Base-by-base conservation (phyloP, 2,888 invertebrate genomes). In the Cryptus viduatorius region DNA sequence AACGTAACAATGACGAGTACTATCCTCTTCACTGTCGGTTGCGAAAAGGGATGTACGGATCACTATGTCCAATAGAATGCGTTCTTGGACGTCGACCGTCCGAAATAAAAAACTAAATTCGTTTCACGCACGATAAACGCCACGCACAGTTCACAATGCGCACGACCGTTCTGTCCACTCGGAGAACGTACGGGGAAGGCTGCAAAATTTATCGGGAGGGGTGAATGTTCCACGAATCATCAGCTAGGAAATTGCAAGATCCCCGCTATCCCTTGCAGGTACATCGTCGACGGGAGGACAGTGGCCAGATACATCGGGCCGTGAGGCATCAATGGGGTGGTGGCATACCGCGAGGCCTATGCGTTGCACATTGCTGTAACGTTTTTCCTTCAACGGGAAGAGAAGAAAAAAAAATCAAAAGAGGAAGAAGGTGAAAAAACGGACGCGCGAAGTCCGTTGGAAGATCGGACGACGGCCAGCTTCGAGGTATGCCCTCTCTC, bases 81-180 rank as follows among this genome's bases (percentile, higher is more conserved):
- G 48, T 85, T 67, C 14, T 24, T 29, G 56, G 64, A 44, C 59
- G 79, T 29, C 59, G 37, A 79, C 75, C 50, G 64, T 69, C 14
- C 48, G 67, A 82, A 71, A 53, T 56, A 79, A 82, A 46, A 83
- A 71, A 84, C 72, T 19, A 71, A 64, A 82, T 82, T 83, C 3
- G 65, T 46, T 88, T 89, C 84, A 86, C 87, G 89, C 82, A 86
- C 88, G 86, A 88, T 88, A 88, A 87, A 88, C 84, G 84, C 85
- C 69, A 71, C 48, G 86, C 59, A 69, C 56, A 46, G 48, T 59
- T 24, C 42, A 48, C 59, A 19, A n/a, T 42, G n/a, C 37, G 46
- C 50, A 19, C 61, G 75, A 37, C 81, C 19, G 53, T 46, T 68
- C 67, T 79, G 85, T 73, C 72, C 80, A 69, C 78, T 68, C 48